Evolutionary conservation across 2,888 invertebrate genomes (phyloP).

Genomic region (Theretra japonica): DNA sequence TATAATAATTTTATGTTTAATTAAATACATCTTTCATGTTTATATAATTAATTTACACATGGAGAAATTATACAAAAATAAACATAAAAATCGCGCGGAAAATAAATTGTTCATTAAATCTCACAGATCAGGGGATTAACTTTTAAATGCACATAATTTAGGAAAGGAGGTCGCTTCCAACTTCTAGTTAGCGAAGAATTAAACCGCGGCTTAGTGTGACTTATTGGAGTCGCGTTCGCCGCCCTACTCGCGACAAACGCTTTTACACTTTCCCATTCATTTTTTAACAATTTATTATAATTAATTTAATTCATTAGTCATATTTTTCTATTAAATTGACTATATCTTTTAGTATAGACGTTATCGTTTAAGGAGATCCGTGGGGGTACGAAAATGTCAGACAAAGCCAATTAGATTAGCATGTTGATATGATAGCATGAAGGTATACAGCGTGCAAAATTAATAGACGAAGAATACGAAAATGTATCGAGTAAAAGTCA

Average conservation of each 20-base stretch:
- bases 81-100: not conserved
- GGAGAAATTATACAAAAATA: not conserved
- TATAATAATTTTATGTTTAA: not conserved
- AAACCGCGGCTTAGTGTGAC: conserved; percentile 35
- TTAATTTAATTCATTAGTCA: too few relatives aligned
- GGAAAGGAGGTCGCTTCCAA: conserved; percentile 40
- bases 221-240: conserved; percentile 28
- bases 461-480: too few relatives aligned
- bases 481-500: too few relatives aligned
- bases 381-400: too few relatives aligned
- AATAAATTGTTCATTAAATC: conserved; percentile 23
- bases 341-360: too few relatives aligned
- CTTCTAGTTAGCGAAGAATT: conserved; percentile 43
- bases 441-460: too few relatives aligned
- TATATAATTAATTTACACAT: not conserved
- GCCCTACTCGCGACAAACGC: conserved; percentile 17
- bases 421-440: too few relatives aligned
- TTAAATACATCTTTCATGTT: not conserved
- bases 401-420: too few relatives aligned
- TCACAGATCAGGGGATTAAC: conserved; percentile 24
- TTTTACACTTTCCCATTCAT: not conserved
- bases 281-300: not conserved
- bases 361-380: too few relatives aligned
- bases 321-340: too few relatives aligned
- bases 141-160: conserved; percentile 42